These are phyloP conservation scores for Chironomus riparius DNA, from an alignment of 2,888 invertebrate genomes.

Conservation along the genomic window DNA sequence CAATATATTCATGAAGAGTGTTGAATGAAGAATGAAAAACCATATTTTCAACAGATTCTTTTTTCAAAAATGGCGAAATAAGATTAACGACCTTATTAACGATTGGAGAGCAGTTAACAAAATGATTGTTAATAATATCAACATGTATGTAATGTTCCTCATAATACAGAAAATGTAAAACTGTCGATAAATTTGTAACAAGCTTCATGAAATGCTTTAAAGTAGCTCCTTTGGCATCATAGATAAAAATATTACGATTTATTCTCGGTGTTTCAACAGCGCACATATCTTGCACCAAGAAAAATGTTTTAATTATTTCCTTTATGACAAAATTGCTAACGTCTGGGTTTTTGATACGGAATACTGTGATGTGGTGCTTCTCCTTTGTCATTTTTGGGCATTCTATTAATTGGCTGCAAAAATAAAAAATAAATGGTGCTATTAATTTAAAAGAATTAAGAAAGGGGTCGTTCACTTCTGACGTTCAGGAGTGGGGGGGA, in stretches of 20 bases:
- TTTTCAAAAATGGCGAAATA: conserved; percentile 1
- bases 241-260: not conserved
- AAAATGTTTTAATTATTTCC: not conserved
- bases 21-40: not conserved
- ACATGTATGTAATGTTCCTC: not conserved
- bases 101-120: conserved; percentile 11
- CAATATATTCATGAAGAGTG: not conserved
- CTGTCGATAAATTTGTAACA: not conserved
- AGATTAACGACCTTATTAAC: not conserved
- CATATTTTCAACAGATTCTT: conserved; percentile 2
- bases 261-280: not conserved
- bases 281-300: not conserved
- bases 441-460: no score
- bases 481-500: no score
- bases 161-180: not conserved
- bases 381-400: not conserved
- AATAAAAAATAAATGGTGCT: not conserved
- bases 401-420: not conserved
- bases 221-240: not conserved
- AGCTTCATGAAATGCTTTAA: not conserved
- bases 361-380: not conserved
- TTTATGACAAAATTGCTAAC: not conserved
- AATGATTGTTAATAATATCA: not conserved
- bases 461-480: no score
- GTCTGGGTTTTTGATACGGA: not conserved